These are phyloP conservation scores for Anguilla megastoma DNA, from an alignment of 2,797 vertebrate species.

Conservation along the genomic window DNA sequence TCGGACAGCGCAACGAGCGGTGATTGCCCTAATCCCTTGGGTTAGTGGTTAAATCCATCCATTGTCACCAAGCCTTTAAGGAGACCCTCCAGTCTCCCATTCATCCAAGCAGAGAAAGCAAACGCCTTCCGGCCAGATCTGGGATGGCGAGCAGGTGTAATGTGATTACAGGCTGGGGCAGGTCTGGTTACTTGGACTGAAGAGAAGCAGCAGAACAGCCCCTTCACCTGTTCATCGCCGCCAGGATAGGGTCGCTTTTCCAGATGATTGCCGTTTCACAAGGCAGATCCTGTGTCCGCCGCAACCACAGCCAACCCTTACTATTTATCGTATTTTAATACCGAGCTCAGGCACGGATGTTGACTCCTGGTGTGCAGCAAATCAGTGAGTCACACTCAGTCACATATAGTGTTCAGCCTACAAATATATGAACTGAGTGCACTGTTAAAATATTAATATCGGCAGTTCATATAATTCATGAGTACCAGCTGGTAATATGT, in stretches of 20 bases:
- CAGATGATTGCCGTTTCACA: background rate
- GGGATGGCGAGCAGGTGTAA: background rate
- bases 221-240: slow-evolving; percentile 2
- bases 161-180: background rate
- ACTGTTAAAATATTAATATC: background rate
- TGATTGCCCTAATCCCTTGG: background rate
- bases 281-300: background rate
- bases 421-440: background rate
- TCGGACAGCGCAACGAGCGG: slow-evolving; percentile 42
- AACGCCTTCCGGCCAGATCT: background rate
- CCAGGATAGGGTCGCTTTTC: slow-evolving; percentile 6
- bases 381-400: background rate
- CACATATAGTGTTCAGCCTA: background rate
- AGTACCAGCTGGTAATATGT: background rate
- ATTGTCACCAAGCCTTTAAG: slow-evolving; percentile 1
- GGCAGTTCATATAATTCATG: background rate
- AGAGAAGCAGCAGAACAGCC: background rate
- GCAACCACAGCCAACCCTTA: background rate
- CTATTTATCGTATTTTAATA: background rate
- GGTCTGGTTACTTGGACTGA: slow-evolving; percentile 15
- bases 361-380: background rate
- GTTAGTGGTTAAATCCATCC: background rate
- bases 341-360: background rate
- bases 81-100: background rate
- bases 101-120: background rate